phyloP scores from a whole-genome alignment of 2,888 invertebrate genomes.

The Machimus rusticus region DNA sequence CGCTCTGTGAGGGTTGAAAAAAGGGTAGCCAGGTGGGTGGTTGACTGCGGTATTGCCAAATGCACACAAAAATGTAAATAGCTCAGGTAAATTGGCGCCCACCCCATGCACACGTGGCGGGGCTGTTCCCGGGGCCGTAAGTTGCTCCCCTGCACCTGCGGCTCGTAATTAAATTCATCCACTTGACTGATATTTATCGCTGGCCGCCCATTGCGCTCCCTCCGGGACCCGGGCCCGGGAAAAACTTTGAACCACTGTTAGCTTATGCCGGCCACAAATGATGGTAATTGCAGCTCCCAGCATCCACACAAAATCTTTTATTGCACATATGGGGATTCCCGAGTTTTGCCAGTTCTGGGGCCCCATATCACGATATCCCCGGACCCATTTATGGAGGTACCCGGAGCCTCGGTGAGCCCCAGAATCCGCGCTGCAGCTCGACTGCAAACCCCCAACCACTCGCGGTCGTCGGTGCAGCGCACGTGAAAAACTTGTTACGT shows the following conservation, averaged over 20 bases:
- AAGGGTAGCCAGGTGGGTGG: not conserved
- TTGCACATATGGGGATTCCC: slow-evolving; percentile 34
- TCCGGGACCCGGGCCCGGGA: slow-evolving; percentile 17
- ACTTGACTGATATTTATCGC: slow-evolving; percentile 41
- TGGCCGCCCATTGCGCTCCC: slow-evolving; percentile 30
- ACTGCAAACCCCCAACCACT: not conserved
- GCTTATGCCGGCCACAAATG: slow-evolving; percentile 34
- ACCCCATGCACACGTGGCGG: not conserved
- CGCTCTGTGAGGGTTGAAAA: not conserved
- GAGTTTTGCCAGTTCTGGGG: not conserved
- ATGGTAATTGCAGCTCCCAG: slow-evolving; percentile 38
- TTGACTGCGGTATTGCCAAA: not conserved
- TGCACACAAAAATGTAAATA: slow-evolving; percentile 10
- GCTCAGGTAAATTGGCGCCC: not conserved
- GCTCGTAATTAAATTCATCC: slow-evolving; percentile 40
- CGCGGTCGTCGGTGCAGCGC: not conserved
- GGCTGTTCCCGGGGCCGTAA: not conserved
- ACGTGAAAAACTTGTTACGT: slow-evolving; percentile 22
- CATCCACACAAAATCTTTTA: slow-evolving; percentile 39
- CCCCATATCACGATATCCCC: not conserved
- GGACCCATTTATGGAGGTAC: not conserved
- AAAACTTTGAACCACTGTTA: slow-evolving; percentile 38
- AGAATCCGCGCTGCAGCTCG: not conserved
- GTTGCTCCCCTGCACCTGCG: slow-evolving; percentile 22
- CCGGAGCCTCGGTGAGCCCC: not conserved